A percentile compares a stretch with the other conserved stretches of the same genome.
Conservation (phyloP, 2,797 vertebrate species). For the Lithobates pipiens region DNA sequence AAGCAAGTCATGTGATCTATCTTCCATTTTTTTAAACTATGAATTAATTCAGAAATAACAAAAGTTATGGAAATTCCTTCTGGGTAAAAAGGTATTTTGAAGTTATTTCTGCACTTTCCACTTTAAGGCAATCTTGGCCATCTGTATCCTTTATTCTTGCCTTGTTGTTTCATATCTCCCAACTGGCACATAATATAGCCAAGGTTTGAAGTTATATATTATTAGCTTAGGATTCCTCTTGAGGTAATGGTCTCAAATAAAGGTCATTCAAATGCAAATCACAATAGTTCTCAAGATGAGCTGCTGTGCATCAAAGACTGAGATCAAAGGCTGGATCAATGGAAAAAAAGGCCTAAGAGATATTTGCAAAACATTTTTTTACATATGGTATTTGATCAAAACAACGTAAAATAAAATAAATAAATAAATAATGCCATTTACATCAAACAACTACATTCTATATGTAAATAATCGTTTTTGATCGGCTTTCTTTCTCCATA, state of each 20-base stretch:
- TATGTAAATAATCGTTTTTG: slow-evolving; percentile 61
- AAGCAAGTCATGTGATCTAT: neutral
- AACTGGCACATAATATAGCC: slow-evolving; percentile 40
- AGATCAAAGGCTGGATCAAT: slow-evolving; percentile 58
- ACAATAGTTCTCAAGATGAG: slow-evolving; percentile 61
- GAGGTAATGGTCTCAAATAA: slow-evolving; percentile 62
- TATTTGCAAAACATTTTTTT: slow-evolving; percentile 63
- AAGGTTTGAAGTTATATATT: slow-evolving; percentile 58
- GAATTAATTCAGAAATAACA: neutral
- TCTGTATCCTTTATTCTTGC: slow-evolving; percentile 20
- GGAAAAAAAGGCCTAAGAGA: slow-evolving; percentile 54
- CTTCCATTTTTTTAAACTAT: neutral
- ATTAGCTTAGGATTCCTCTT: slow-evolving; percentile 61
- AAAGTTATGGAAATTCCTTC: neutral
- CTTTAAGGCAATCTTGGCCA: neutral
- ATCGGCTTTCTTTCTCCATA: slow-evolving; percentile 43
- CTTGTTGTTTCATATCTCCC: slow-evolving; percentile 27
- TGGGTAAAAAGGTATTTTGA: slow-evolving; percentile 3
- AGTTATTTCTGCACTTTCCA: neutral
- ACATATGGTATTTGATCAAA: slow-evolving; percentile 62
- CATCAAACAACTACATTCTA: slow-evolving; percentile 59
- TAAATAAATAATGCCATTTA: slow-evolving; percentile 52
- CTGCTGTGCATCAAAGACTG: slow-evolving; percentile 55
- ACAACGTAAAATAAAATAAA: slow-evolving; percentile 55
- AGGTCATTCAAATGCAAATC: slow-evolving; percentile 63